phyloP scores from a whole-genome alignment of 2,113 vertebrate genomes.

The Madoqua kirkii region DNA sequence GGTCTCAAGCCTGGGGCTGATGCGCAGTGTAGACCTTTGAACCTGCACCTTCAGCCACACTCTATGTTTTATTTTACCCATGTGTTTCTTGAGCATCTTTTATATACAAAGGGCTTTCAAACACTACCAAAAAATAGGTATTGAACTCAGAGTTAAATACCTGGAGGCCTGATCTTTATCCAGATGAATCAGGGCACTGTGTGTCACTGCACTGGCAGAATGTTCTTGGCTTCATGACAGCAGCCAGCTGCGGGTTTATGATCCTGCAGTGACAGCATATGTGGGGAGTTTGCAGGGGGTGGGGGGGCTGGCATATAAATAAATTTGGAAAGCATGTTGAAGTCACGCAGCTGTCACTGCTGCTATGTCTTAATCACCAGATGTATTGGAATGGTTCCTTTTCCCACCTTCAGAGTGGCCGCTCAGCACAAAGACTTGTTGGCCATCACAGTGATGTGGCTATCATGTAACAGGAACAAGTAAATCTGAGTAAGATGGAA shows the following conservation, averaged over 20 bases:
- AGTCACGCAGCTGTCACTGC: conserved; percentile 68
- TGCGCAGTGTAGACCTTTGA: neutral
- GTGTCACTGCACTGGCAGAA: neutral
- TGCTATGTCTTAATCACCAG: conserved; percentile 52
- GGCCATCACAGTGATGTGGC: neutral
- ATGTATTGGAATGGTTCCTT: conserved; percentile 55
- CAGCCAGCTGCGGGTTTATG: conserved; percentile 55
- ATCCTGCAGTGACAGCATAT: conserved; percentile 32
- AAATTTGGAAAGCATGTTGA: conserved; percentile 67
- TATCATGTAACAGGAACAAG: neutral
- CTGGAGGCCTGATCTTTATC: neutral
- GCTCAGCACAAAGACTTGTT: neutral
- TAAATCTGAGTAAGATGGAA: neutral
- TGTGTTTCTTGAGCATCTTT: neutral
- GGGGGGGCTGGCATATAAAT: conserved; percentile 47
- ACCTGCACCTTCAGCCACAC: neutral
- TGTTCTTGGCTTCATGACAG: conserved; percentile 23
- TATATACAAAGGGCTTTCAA: neutral
- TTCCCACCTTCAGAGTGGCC: conserved; percentile 23
- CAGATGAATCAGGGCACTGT: neutral
- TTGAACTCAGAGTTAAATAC: neutral
- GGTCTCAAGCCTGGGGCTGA: neutral
- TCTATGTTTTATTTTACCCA: neutral
- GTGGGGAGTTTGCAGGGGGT: conserved; percentile 55
- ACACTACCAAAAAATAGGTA: neutral